A percentile compares a stretch with the other conserved stretches of the same genome.
phyloP scores from a whole-genome alignment of 2,113 vertebrate genomes.

The Bungarus multicinctus region DNA sequence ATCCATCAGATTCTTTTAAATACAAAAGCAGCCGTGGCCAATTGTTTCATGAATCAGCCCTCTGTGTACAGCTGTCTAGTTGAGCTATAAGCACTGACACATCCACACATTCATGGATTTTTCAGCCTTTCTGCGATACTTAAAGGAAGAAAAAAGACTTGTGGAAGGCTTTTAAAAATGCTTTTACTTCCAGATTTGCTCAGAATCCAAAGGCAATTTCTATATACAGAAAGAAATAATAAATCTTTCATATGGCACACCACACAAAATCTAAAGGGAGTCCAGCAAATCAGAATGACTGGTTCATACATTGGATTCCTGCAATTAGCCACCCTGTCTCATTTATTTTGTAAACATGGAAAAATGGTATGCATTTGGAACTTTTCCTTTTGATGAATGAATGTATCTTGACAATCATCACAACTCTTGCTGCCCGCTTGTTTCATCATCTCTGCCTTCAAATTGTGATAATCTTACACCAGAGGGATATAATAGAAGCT shows the following conservation, averaged over 20 bases:
- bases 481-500: not conserved
- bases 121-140: accelerated
- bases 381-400: not conserved
- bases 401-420: not conserved
- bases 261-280: not conserved
- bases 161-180: not conserved
- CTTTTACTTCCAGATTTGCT: slow-evolving; percentile 3
- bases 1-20: not conserved
- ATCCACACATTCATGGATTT: slow-evolving; percentile 24
- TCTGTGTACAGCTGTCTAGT: slow-evolving; percentile 54
- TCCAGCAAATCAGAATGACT: not conserved
- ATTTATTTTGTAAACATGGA: not conserved
- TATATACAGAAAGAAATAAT: accelerated
- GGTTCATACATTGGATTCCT: not conserved
- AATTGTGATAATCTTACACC: not conserved
- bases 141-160: not conserved
- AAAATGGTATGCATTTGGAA: not conserved
- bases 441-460: not conserved
- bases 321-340: not conserved
- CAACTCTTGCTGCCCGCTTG: not conserved
- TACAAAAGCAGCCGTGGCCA: not conserved
- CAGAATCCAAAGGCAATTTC: not conserved
- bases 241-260: not conserved
- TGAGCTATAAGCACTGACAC: not conserved
- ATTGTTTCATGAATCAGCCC: slow-evolving; percentile 18